phyloP scores from a whole-genome alignment of 2,797 vertebrate species.

The Cephalopachus bancanus region DNA sequence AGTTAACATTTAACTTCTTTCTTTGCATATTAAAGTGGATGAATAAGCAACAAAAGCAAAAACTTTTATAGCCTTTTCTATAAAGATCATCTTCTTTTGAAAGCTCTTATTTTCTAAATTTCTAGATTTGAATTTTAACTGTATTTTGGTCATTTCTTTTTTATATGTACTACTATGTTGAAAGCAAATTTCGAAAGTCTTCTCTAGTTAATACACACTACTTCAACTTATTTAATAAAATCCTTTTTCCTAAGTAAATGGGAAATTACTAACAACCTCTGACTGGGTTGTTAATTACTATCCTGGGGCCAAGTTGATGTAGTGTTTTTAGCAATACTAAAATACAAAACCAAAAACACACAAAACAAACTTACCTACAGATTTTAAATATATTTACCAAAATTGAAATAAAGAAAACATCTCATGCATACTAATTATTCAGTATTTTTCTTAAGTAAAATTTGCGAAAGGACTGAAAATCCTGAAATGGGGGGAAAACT shows the following conservation, averaged over 20 bases:
- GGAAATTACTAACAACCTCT: constrained; percentile 86
- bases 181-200: constrained; percentile 57
- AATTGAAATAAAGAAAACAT: constrained; percentile 35
- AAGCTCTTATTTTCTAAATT: neutral
- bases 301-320: constrained; percentile 86
- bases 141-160: constrained; percentile 47
- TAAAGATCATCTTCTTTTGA: neutral
- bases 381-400: constrained; percentile 21
- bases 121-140: constrained; percentile 27
- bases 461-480: constrained; percentile 81
- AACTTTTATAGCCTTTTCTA: neutral
- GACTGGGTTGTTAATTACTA: constrained; percentile 88
- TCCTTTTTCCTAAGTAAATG: constrained; percentile 85
- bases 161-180: neutral
- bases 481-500: neutral
- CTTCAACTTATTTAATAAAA: constrained; percentile 86
- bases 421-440: constrained; percentile 75
- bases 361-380: constrained; percentile 3
- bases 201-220: constrained; percentile 80
- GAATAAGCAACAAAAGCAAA: constrained; percentile 28
- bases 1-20: constrained; percentile 24
- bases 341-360: constrained; percentile 80
- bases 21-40: constrained; percentile 32
- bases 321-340: constrained; percentile 82
- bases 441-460: constrained; percentile 82